Evolutionary conservation across 1,140 invertebrate genomes (phyloP).

Genomic region (Drosophila rhopaloa): DNA sequence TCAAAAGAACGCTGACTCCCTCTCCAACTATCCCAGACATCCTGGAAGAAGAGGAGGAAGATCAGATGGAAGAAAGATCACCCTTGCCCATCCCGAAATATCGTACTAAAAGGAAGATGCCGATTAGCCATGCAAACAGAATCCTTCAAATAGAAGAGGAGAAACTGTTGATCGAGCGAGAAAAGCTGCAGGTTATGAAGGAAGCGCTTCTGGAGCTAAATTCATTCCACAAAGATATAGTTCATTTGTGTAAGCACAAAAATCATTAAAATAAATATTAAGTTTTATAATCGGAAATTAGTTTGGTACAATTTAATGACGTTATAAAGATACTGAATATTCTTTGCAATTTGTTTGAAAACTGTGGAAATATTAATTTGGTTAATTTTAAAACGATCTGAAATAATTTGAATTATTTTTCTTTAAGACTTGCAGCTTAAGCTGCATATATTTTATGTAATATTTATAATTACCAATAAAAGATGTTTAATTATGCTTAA

Average conservation of each 20-base stretch:
- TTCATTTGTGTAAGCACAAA: constrained; percentile 26
- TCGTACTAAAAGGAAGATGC: neutral
- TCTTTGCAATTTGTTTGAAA: neutral
- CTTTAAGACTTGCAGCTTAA: too few relatives aligned
- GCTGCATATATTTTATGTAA: too few relatives aligned
- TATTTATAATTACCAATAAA: too few relatives aligned
- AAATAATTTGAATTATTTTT: too few relatives aligned
- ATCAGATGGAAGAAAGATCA: neutral
- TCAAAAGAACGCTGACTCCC: neutral
- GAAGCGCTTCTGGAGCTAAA: constrained; percentile 46
- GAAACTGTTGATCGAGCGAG: constrained; percentile 45
- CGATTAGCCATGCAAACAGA: neutral
- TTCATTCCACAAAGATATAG: constrained; percentile 52
- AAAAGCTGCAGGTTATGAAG: constrained; percentile 61
- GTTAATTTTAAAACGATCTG: neutral
- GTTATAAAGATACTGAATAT: neutral
- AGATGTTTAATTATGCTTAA: too few relatives aligned
- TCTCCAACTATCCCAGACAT: neutral
- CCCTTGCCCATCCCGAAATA: neutral
- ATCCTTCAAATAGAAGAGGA: constrained; percentile 61
- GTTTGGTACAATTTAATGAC: neutral
- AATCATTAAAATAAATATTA: neutral
- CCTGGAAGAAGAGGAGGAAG: neutral
- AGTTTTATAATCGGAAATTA: neutral
- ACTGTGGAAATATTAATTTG: neutral